Evolutionary conservation across 2,888 invertebrate genomes (phyloP).

Genomic region (Willowsia nigromaculata): DNA sequence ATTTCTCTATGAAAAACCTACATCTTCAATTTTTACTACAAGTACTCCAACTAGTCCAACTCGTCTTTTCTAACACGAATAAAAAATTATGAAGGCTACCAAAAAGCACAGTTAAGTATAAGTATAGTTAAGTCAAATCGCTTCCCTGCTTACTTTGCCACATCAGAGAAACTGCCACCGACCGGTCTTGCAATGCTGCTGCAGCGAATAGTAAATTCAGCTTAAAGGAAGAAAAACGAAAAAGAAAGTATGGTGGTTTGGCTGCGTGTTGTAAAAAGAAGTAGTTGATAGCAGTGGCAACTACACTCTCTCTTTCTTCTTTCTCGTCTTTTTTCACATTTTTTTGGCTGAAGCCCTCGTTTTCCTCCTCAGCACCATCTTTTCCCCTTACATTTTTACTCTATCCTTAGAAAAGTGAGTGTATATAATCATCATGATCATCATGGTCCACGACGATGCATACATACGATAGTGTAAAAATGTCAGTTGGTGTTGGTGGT

Average conservation of each 20-base stretch:
- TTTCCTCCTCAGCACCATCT: background rate
- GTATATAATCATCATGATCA: background rate
- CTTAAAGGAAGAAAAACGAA: background rate
- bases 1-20: background rate
- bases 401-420: background rate
- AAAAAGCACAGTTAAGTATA: no score
- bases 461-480: background rate
- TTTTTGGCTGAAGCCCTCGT: constrained; percentile 36
- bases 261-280: background rate
- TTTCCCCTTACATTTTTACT: background rate
- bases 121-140: background rate
- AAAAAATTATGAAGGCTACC: constrained; percentile 4
- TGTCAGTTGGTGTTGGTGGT: background rate
- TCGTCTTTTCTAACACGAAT: background rate
- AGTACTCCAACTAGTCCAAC: background rate
- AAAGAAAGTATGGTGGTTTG: background rate
- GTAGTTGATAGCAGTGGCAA: constrained; percentile 9
- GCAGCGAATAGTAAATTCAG: constrained; percentile 11
- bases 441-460: constrained; percentile 5
- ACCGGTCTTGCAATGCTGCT: background rate
- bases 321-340: background rate
- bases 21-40: background rate
- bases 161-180: background rate
- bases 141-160: background rate
- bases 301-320: background rate